Evolutionary conservation across 2,797 vertebrate genomes (phyloP).

Genomic region (Austrolebias charrua): DNA sequence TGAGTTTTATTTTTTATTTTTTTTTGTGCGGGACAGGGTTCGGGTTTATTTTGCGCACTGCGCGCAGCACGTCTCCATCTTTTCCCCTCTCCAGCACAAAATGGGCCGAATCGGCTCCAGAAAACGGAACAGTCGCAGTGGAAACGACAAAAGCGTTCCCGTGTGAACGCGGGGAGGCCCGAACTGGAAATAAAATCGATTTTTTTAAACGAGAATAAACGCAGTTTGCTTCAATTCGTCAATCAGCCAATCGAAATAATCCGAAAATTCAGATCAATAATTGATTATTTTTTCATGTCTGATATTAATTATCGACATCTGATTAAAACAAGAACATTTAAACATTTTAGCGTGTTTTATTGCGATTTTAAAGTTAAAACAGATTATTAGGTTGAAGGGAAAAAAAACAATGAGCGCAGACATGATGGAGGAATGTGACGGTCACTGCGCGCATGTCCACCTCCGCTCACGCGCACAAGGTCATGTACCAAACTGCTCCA

Average conservation of each 20-base stretch:
- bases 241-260: too few species aligned
- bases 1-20: background rate
- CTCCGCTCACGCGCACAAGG: conserved; percentile 37
- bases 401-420: background rate
- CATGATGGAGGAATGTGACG: conserved; percentile 53
- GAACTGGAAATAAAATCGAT: too few species aligned
- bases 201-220: too few species aligned
- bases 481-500: conserved; percentile 37
- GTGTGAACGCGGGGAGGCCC: too few species aligned
- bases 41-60: conserved; percentile 12
- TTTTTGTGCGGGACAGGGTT: background rate
- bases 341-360: too few species aligned
- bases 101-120: background rate
- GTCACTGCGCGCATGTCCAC: conserved; percentile 24
- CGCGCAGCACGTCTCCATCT: conserved; percentile 22
- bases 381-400: too few species aligned
- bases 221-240: too few species aligned
- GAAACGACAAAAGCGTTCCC: background rate
- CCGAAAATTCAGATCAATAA: too few species aligned
- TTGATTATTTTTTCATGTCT: background rate
- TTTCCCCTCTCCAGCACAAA: conserved; percentile 4
- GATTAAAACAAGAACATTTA: background rate
- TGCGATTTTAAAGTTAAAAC: too few species aligned
- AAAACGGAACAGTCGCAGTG: conserved; percentile 15
- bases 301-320: background rate